These are phyloP conservation scores for Hemiprocne comata DNA, from an alignment of 2,113 vertebrate species.

Conservation along the genomic window DNA sequence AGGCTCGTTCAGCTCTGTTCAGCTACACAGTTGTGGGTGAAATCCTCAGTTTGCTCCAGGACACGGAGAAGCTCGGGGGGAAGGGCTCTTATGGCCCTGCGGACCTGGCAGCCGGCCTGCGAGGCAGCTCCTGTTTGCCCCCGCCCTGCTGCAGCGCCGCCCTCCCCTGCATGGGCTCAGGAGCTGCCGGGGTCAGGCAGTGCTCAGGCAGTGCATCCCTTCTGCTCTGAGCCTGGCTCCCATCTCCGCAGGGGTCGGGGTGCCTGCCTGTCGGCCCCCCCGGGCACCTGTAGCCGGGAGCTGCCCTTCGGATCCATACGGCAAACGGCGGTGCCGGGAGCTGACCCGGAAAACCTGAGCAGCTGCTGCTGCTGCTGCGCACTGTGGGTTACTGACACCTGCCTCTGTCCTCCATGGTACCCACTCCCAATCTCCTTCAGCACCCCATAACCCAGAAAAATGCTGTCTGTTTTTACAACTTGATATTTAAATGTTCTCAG, in stretches of 20 bases:
- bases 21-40: constrained; percentile 33
- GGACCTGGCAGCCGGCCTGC: constrained; percentile 14
- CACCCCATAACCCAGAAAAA: background rate
- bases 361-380: background rate
- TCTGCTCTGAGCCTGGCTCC: too few species aligned
- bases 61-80: constrained; percentile 37
- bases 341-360: background rate
- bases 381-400: background rate
- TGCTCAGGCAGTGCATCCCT: background rate
- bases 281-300: background rate
- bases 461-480: background rate
- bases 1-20: constrained; percentile 54
- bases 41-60: constrained; percentile 25
- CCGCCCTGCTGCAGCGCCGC: background rate
- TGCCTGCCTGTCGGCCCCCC: background rate
- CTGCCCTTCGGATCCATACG: background rate
- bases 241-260: background rate
- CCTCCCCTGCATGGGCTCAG: background rate
- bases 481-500: background rate
- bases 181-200: background rate
- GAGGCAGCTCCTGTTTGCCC: background rate
- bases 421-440: background rate
- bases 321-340: background rate
- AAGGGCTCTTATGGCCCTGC: background rate
- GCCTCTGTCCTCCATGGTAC: background rate